These are phyloP conservation scores for Hippoglossus hippoglossus DNA, from an alignment of 2,797 vertebrate species.

Conservation along the genomic window DNA sequence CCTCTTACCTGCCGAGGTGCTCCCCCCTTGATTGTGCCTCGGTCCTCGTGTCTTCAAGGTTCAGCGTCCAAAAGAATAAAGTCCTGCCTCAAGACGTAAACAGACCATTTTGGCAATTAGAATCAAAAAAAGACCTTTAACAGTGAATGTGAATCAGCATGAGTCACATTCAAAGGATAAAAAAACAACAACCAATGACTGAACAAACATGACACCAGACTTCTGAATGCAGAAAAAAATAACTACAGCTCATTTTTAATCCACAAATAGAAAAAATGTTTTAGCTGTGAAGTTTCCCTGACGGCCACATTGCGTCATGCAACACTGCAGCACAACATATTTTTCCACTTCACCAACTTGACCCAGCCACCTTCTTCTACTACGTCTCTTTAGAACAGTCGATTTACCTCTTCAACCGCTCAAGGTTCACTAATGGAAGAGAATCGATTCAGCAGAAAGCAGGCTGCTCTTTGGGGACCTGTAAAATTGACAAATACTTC, in stretches of 20 bases:
- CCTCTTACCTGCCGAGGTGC: no score
- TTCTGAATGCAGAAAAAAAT: background rate
- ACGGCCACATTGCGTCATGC: background rate
- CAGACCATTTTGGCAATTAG: constrained; percentile 22
- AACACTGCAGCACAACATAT: no score
- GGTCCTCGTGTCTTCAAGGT: no score
- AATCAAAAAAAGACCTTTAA: constrained; percentile 1
- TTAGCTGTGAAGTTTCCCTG: constrained; percentile 1
- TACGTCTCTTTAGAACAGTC: background rate
- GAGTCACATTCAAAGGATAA: constrained; percentile 18
- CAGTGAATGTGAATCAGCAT: constrained; percentile 31
- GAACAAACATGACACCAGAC: background rate
- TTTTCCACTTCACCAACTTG: background rate
- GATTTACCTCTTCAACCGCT: constrained; percentile 9
- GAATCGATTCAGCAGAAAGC: constrained; percentile 17
- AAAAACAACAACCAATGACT: constrained; percentile 7
- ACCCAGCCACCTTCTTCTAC: background rate
- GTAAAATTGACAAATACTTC: background rate
- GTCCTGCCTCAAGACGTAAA: constrained; percentile 19
- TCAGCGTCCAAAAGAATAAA: background rate
- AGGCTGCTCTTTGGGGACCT: background rate
- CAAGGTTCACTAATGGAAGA: constrained; percentile 17
- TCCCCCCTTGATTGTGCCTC: no score
- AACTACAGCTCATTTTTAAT: background rate
- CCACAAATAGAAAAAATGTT: no score